phyloP scores from a whole-genome alignment of 2,797 vertebrate species.

The Ctenochaetus hawaiiensis region DNA sequence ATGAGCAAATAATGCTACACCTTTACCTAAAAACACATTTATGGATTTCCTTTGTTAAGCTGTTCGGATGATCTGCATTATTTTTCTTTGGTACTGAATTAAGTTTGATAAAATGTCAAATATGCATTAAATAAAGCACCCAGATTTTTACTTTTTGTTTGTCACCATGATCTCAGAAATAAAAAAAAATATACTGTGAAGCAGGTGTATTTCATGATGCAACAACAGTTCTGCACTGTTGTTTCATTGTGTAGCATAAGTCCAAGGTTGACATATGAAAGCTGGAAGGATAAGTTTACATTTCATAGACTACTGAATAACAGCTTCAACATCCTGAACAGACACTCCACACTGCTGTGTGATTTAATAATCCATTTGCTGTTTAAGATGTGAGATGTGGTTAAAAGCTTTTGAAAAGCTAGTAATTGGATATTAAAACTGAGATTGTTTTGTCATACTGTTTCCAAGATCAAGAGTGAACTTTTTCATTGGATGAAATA shows the following conservation, averaged over 20 bases:
- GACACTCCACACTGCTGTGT: neutral
- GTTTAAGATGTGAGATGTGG: neutral
- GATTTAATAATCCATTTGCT: neutral
- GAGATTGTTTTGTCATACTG: neutral
- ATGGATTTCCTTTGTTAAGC: neutral
- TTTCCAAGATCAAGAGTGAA: neutral
- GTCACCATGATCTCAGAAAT: neutral
- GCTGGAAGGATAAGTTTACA: neutral
- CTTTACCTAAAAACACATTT: neutral
- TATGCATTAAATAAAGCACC: neutral
- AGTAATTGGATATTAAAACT: neutral
- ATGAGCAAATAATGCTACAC: too few relatives aligned
- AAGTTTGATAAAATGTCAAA: neutral
- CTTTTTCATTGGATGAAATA: neutral
- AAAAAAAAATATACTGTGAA: neutral
- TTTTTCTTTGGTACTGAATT: neutral
- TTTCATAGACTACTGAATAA: neutral
- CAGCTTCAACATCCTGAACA: neutral
- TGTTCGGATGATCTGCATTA: neutral
- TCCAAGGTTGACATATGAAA: neutral
- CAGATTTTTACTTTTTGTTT: neutral
- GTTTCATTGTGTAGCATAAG: constrained; percentile 25
- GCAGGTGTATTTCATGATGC: constrained; percentile 12
- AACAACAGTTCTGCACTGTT: constrained; percentile 4
- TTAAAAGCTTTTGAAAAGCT: neutral